Conservation (phyloP, 2,888 invertebrate genomes). For the Pollenia griseotomentosa region DNA sequence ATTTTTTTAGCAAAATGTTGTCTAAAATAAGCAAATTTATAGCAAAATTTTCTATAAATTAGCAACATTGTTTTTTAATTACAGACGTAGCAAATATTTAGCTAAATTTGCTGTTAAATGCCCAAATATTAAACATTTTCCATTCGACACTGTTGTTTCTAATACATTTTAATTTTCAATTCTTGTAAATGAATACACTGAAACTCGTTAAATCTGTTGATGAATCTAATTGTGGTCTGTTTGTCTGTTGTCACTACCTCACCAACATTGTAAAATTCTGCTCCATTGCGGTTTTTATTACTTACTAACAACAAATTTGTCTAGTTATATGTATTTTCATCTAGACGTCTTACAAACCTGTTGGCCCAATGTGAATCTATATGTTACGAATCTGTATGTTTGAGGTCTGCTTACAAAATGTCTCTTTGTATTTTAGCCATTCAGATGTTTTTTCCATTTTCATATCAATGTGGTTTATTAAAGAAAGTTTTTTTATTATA, state of each 20-base stretch:
- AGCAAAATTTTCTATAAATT: too few species aligned
- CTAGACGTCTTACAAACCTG: conserved; percentile 60
- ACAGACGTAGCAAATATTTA: too few species aligned
- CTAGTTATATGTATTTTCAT: background rate
- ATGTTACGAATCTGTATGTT: conserved; percentile 11
- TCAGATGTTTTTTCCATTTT: conserved; percentile 13
- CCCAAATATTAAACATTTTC: too few species aligned
- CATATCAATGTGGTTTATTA: conserved; percentile 31
- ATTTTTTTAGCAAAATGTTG: too few species aligned
- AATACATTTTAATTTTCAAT: background rate
- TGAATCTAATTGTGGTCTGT: conserved; percentile 21
- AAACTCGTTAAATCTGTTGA: background rate
- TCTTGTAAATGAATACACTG: background rate
- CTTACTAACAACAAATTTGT: conserved; percentile 9
- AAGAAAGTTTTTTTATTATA: conserved; percentile 38
- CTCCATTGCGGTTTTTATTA: conserved; percentile 54
- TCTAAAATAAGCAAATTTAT: too few species aligned
- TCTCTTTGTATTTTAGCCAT: conserved; percentile 33
- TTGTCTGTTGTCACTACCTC: background rate
- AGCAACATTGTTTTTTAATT: too few species aligned
- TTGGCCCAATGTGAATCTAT: conserved; percentile 50
- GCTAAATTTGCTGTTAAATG: too few species aligned
- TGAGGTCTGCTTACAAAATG: background rate
- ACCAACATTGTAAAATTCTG: conserved; percentile 20
- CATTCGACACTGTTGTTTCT: background rate